These are phyloP conservation scores for Myotis daubentonii DNA, from an alignment of 2,797 vertebrate genomes.

Conservation along the genomic window DNA sequence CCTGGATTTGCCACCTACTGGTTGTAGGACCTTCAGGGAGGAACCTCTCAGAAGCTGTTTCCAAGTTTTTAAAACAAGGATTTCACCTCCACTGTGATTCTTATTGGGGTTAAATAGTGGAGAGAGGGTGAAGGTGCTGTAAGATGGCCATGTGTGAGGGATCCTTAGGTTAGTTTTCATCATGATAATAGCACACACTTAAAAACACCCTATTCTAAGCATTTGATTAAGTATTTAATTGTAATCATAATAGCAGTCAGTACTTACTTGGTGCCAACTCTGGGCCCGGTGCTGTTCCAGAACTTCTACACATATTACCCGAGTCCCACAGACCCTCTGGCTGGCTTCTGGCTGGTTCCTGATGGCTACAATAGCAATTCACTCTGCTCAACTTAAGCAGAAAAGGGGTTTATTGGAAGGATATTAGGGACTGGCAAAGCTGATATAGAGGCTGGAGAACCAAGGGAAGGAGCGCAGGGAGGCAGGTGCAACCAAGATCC, in stretches of 20 bases:
- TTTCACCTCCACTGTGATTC: background rate
- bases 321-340: background rate
- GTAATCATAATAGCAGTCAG: background rate
- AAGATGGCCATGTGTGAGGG: background rate
- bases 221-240: background rate
- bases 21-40: background rate
- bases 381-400: background rate
- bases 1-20: background rate
- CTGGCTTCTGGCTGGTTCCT: background rate
- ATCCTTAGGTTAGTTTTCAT: background rate
- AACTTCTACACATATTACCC: background rate
- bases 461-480: background rate
- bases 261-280: background rate
- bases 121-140: background rate
- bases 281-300: background rate
- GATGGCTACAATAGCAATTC: background rate
- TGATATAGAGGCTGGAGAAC: background rate
- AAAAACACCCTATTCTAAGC: background rate
- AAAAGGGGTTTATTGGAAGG: background rate
- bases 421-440: background rate
- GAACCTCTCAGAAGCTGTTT: background rate
- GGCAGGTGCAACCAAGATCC: background rate
- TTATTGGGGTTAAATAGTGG: background rate
- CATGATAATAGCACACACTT: background rate
- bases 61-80: background rate